Conservation (phyloP, 2,888 invertebrate genomes). For the Drosophila buzzatii region DNA sequence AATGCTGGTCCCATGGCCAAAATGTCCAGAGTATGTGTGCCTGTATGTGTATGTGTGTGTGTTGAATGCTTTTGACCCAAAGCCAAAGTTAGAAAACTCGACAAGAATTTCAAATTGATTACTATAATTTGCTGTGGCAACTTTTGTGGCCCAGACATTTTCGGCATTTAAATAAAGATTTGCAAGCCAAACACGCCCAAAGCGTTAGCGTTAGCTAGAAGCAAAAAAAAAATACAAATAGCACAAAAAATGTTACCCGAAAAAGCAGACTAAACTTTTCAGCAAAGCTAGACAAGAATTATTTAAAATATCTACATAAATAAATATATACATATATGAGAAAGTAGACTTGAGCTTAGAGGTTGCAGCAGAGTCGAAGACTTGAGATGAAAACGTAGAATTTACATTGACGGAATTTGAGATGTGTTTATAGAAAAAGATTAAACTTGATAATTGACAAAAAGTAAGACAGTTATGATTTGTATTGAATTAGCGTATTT, state of each 20-base stretch:
- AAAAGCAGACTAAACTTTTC: conserved; percentile 15
- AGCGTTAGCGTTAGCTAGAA: conserved; percentile 20
- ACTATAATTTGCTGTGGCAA: conserved; percentile 46
- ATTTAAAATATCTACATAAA: neutral
- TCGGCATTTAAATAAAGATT: conserved; percentile 54
- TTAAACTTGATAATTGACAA: neutral
- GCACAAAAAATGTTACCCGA: conserved; percentile 1
- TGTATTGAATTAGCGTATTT: no score
- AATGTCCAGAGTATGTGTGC: conserved; percentile 2
- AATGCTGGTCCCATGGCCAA: conserved; percentile 29
- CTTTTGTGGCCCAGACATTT: conserved; percentile 51
- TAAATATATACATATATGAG: no score
- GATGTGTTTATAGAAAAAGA: neutral
- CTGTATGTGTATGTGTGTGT: conserved; percentile 14
- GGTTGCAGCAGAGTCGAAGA: neutral
- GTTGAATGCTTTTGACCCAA: conserved; percentile 54
- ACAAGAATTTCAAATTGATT: conserved; percentile 54
- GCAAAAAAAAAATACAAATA: conserved; percentile 1
- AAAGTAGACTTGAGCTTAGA: neutral
- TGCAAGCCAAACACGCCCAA: conserved; percentile 29
- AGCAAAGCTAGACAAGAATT: neutral
- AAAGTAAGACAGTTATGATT: no score
- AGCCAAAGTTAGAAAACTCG: conserved; percentile 44
- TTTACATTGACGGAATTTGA: neutral
- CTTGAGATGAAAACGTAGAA: neutral